A percentile compares a stretch with the other conserved stretches of the same genome.
Evolutionary conservation across 2,113 vertebrate genomes (phyloP).

Genomic region (Peromyscus leucopus): DNA sequence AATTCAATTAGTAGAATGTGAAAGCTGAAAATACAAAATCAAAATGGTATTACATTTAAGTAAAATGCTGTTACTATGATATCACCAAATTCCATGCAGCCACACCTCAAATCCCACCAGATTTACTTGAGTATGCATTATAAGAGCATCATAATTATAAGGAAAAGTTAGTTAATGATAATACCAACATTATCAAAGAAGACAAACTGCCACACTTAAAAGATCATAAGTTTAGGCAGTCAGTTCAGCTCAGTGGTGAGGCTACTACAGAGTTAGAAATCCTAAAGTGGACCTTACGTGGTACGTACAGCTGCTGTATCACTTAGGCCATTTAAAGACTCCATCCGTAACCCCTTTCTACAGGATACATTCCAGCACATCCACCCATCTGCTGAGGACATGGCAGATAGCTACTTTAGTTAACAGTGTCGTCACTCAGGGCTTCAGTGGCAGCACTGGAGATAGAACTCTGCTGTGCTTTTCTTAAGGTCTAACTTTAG

Average conservation of each 20-base stretch:
- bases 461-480: neutral
- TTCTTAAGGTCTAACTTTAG: neutral
- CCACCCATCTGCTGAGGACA: slow-evolving; percentile 1
- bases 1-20: neutral
- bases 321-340: neutral
- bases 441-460: neutral
- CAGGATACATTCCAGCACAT: neutral
- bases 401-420: neutral
- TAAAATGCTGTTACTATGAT: slow-evolving; percentile 40
- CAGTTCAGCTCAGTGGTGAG: slow-evolving; percentile 12
- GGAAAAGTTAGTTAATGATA: slow-evolving; percentile 37
- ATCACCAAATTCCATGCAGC: slow-evolving; percentile 29
- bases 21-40: slow-evolving; percentile 23
- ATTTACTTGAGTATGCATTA: slow-evolving; percentile 26
- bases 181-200: neutral
- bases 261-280: neutral
- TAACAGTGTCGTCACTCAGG: neutral
- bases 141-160: slow-evolving; percentile 32
- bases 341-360: neutral
- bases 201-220: neutral
- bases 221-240: neutral
- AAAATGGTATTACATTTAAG: slow-evolving; percentile 10
- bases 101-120: slow-evolving; percentile 33
- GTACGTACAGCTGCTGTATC: neutral
- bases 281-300: neutral